Evolutionary conservation across 2,888 invertebrate species (phyloP).

Genomic region (Ryuthela nishihirai): DNA sequence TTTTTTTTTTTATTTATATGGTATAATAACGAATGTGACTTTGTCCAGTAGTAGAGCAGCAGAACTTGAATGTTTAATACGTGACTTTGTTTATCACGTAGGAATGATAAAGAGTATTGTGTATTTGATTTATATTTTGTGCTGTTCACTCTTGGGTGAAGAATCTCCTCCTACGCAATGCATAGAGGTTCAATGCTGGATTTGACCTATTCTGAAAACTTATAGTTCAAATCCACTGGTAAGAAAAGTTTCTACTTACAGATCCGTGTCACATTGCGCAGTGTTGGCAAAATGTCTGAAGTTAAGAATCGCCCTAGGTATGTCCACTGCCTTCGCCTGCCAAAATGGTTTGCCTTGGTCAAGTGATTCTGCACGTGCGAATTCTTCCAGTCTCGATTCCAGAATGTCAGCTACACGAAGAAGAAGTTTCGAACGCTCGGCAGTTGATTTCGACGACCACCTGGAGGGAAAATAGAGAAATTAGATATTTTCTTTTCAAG

Average conservation of each 20-base stretch:
- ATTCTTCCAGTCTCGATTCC: conserved; percentile 53
- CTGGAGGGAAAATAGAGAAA: conserved; percentile 46
- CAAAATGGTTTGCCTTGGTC: conserved; percentile 59
- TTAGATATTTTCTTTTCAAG: conserved; percentile 1
- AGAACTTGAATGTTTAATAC: no score
- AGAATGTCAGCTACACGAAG: conserved; percentile 55
- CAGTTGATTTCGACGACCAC: conserved; percentile 53
- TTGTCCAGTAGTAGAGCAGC: no score
- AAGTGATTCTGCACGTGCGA: conserved; percentile 55
- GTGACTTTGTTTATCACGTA: no score
- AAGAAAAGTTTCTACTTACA: conserved; percentile 35
- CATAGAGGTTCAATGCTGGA: no score
- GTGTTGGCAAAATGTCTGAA: conserved; percentile 56
- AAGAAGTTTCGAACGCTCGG: conserved; percentile 52
- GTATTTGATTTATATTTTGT: no score
- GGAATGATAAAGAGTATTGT: no score
- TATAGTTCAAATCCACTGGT: no score
- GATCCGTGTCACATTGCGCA: conserved; percentile 45
- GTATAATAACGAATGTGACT: no score
- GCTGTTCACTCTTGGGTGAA: no score
- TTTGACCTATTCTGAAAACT: no score
- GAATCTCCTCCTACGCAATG: no score
- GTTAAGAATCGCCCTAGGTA: conserved; percentile 57
- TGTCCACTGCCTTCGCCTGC: conserved; percentile 54
- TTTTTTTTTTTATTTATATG: no score